These are phyloP conservation scores for Pristionchus mayeri DNA, from an alignment of 2,888 invertebrate genomes.

Conservation along the genomic window DNA sequence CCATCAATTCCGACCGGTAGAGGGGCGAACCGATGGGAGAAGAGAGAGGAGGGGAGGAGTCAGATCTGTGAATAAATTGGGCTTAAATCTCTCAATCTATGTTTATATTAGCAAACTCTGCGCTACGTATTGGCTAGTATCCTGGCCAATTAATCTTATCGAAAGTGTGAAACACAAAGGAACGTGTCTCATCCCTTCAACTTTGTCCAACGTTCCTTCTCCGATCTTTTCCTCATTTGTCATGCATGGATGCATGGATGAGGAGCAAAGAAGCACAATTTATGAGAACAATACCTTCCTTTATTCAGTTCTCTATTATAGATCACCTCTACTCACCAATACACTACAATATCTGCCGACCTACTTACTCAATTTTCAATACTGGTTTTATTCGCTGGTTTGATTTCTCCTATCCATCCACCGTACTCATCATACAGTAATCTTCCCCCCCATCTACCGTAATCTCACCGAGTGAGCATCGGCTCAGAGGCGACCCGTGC, in stretches of 20 bases:
- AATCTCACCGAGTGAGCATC: constrained; percentile 7
- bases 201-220: not conserved
- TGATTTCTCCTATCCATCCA: not conserved
- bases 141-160: too few species aligned
- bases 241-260: not conserved
- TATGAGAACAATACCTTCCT: too few species aligned
- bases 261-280: too few species aligned
- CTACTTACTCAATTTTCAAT: too few species aligned
- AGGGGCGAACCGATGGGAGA: not conserved
- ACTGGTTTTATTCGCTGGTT: too few species aligned
- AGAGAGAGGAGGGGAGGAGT: not conserved
- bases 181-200: not conserved
- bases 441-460: not conserved
- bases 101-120: not conserved
- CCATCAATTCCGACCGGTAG: constrained; percentile 31
- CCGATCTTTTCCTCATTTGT: not conserved
- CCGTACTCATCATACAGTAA: too few species aligned
- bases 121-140: too few species aligned
- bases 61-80: too few species aligned
- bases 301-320: too few species aligned
- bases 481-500: constrained; percentile 43
- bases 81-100: not conserved
- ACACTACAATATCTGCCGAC: too few species aligned
- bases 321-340: too few species aligned
- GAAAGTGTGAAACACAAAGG: not conserved